Percentiles rank a stretch among this genome's conserved stretches.
Conservation (phyloP, 2,113 vertebrate species). For the Cricetomys ansorgei region DNA sequence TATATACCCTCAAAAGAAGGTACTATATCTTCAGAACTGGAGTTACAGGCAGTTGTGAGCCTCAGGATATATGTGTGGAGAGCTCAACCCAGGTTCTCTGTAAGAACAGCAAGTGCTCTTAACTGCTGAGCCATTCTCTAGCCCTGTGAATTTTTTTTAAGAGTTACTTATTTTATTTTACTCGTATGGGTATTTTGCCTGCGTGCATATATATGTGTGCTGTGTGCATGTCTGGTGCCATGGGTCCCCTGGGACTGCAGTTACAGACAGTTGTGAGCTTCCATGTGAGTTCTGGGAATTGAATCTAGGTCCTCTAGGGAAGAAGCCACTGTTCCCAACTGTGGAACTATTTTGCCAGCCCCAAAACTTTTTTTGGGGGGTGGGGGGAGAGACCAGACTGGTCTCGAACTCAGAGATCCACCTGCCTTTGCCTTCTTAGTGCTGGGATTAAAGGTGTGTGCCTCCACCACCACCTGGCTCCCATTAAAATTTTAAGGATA, state of each 20-base stretch:
- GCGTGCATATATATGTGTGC: too few species aligned
- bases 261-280: too few species aligned
- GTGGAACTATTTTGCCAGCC: too few species aligned
- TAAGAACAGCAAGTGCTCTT: not conserved
- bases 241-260: too few species aligned
- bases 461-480: not conserved
- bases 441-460: not conserved
- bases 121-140: not conserved
- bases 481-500: slow-evolving; percentile 13
- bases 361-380: too few species aligned
- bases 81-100: not conserved
- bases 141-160: not conserved
- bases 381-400: not conserved
- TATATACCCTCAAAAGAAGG: too few species aligned
- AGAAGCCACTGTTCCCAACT: too few species aligned
- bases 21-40: not conserved
- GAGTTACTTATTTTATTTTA: too few species aligned
- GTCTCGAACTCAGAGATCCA: not conserved
- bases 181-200: too few species aligned
- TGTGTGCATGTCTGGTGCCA: too few species aligned
- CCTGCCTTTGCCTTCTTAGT: not conserved
- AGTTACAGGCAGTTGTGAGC: not conserved
- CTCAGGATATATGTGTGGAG: not conserved
- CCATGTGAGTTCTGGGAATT: too few species aligned
- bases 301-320: too few species aligned